Base-by-base conservation (phyloP, 2,797 vertebrate species). In the Myoxocephalus aenaeus region DNA sequence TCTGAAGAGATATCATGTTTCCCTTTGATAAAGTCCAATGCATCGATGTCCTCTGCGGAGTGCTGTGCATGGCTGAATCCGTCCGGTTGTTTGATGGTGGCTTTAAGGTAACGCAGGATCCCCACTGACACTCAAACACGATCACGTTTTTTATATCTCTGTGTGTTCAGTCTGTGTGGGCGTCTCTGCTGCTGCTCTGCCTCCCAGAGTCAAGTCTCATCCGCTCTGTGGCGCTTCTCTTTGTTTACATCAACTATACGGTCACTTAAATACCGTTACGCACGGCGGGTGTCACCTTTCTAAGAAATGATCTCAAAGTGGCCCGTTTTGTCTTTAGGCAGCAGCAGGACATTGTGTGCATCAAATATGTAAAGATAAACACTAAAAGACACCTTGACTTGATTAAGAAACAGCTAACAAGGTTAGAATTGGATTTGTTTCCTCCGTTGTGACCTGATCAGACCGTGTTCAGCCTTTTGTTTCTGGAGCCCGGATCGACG, bases 151-250 rank as follows among this genome's bases (percentile, higher is more conserved):
- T 10, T n/a, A 11, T 12, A 25, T 53, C 17, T 48, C 2, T 90
- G 90, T 90, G 74, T 70, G 17, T 29, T 15, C 66, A 5, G 73
- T 6, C 18, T 25, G 75, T 54, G 85, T 67, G 91, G 84, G 88
- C 83, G 90, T 86, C 80, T 80, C 79, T 76, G 73, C 70, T 64
- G 70, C 68, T 61, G 79, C 32, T 22, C 50, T 22, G 14, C 29
- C 48, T 44, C 27, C 9, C 40, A 22, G 75, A 79, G n/a, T 73
- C 80, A 75, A 27, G 54, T 54, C 59, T 59, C 61, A 2, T 32
- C 36, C 18, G 8, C 22, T 36, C 29, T 1, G 50, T 34, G 17
- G 40, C 71, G 7, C 64, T 25, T 20, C 32, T 12, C 44, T 34
- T 18, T 69, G 70, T 83, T 86, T 71, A 84, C 70, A 36, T 50